Percentiles rank a stretch among this genome's conserved stretches.
These are phyloP conservation scores for Drosophila sulfurigaster DNA, from an alignment of 1,140 invertebrate species.

Conservation along the genomic window DNA sequence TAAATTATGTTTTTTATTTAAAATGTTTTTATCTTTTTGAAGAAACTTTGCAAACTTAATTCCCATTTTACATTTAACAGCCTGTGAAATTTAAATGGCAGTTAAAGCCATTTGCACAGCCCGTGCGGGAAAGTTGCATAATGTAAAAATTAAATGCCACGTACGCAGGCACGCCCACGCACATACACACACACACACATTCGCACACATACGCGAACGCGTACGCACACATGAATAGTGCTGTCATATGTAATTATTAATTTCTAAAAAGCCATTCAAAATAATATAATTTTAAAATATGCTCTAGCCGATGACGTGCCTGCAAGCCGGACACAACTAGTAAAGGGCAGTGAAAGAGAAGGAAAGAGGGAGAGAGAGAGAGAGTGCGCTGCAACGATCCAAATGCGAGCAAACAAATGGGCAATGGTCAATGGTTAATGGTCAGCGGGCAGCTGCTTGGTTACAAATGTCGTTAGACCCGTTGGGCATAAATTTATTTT, in stretches of 20 bases:
- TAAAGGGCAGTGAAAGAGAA: neutral
- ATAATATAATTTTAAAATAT: conserved; percentile 80
- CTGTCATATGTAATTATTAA: conserved; percentile 79
- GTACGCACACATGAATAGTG: conserved; percentile 5
- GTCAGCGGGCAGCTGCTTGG: conserved; percentile 42
- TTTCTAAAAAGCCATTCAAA: conserved; percentile 82
- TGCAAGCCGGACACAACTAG: neutral
- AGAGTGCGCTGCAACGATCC: neutral
- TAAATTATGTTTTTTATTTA: neutral
- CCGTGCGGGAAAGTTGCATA: conserved; percentile 40
- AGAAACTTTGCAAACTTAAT: conserved; percentile 34
- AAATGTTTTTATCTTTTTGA: neutral
- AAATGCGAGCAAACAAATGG: conserved; percentile 31
- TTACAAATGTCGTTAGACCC: conserved; percentile 70
- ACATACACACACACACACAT: neutral
- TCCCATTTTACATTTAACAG: conserved; percentile 27
- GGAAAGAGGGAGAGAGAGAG: neutral
- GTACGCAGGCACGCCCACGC: conserved; percentile 41
- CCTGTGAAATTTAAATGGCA: conserved; percentile 32
- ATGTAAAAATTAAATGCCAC: conserved; percentile 76
- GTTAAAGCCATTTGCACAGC: conserved; percentile 45
- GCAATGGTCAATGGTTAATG: conserved; percentile 43
- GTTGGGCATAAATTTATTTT: conserved; percentile 68
- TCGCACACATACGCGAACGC: neutral
- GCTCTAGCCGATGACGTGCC: conserved; percentile 58